Evolutionary conservation across 2,113 vertebrate species (phyloP).

Genomic region (Ursus arctos): DNA sequence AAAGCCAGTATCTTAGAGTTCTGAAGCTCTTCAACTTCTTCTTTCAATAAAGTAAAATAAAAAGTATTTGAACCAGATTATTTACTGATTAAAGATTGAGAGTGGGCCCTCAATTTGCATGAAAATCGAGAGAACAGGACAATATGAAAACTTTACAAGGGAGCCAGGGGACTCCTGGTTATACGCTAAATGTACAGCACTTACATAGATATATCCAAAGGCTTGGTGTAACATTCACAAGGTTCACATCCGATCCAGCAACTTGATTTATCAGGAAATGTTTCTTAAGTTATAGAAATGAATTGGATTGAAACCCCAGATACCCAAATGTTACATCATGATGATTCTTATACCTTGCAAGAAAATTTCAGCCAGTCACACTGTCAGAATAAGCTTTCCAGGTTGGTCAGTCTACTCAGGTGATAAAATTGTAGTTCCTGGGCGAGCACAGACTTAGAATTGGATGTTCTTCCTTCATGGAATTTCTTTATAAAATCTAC

Average conservation of each 20-base stretch:
- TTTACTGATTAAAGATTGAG: neutral
- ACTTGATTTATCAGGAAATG: neutral
- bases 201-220: neutral
- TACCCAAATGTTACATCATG: neutral
- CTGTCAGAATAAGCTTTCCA: neutral
- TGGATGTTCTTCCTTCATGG: neutral
- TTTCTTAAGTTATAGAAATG: neutral
- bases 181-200: neutral
- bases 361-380: neutral
- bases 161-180: neutral
- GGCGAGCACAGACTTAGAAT: neutral
- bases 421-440: neutral
- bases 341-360: neutral
- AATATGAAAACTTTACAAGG: neutral
- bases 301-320: neutral
- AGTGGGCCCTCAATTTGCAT: neutral
- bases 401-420: neutral
- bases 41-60: neutral
- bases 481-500: neutral
- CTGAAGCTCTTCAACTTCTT: neutral
- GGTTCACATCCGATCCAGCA: neutral
- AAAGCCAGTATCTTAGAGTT: conserved; percentile 26
- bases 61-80: neutral
- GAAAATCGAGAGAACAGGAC: neutral
- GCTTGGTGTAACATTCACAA: neutral